Evolutionary conservation across 2,797 vertebrate genomes (phyloP), one percentile per base, ranked within the genome.

Genomic region (Halcyon leucocephala): DNA sequence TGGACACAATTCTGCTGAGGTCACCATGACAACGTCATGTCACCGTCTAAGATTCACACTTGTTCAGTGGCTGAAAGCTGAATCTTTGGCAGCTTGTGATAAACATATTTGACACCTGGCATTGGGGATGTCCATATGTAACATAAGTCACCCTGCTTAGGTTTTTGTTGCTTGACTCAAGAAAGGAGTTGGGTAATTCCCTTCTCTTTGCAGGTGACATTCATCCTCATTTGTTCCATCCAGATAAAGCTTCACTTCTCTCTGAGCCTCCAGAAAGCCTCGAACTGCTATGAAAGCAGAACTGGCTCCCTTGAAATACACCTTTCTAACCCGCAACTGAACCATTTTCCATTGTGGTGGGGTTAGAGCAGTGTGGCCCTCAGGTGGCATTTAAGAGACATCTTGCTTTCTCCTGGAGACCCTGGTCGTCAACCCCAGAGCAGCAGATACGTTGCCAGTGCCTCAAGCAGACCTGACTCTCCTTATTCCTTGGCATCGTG

Each of bases 151-250:
- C 61, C 31, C 82, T 57, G 37, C n/a, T 69, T 57, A 3, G 3
- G 57, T 41, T 85, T 66, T 61, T 78, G 44, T 82, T 3, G 1
- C 42, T 85, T 73, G 39, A 60, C 55, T 88, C 0, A 2, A 93
- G 62, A 55, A 54, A 54, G 60, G 48, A 72, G 46, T 42, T 76
- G 67, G 71, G 71, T 94, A 74, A 82, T 94, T 95, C 77, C 94
- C 85, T 37, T 9, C 60, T 64, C 82, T 79, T 65, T 89, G 89
- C 64, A 79, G 87, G 70, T 94, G 82, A 76, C 8, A 1, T 90
- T 96, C 48, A 85, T 74, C 52, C 57, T 94, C 88, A 90, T 82
- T 93, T 93, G 37, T 94, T 95, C 92, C 86, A 87, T 87, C 41
- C 74, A 74, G 49, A 57, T 28, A 19, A 21, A 71, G 51, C 90